Evolutionary conservation across 2,888 invertebrate genomes (phyloP).

Genomic region (Torymus texanus): DNA sequence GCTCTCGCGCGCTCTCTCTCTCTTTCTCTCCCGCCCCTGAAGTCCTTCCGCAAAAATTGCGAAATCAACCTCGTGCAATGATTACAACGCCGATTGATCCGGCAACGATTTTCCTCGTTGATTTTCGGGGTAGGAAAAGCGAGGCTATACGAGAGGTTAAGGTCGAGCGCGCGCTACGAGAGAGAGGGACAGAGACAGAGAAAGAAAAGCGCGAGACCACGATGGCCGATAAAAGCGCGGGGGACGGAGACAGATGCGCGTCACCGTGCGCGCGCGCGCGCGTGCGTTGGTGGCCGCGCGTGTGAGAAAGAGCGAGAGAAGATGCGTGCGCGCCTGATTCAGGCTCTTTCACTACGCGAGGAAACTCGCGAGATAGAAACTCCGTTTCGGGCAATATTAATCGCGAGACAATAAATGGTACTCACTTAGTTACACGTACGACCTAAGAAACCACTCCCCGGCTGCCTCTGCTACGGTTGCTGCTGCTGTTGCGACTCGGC

Average conservation of each 20-base stretch:
- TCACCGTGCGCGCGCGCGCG: neutral
- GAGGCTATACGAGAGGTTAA: constrained; percentile 27
- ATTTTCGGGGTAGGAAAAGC: neutral
- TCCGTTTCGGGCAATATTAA: too few relatives aligned
- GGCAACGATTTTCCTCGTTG: too few relatives aligned
- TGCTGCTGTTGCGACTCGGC: neutral
- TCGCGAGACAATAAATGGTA: neutral
- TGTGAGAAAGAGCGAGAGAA: neutral
- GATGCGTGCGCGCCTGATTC: too few relatives aligned
- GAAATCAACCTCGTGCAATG: too few relatives aligned
- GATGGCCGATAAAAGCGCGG: constrained; percentile 36
- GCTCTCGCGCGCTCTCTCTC: too few relatives aligned
- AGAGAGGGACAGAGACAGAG: neutral
- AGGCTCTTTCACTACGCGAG: neutral
- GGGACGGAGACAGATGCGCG: neutral
- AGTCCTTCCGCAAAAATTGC: too few relatives aligned
- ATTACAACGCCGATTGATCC: too few relatives aligned
- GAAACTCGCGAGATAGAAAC: neutral
- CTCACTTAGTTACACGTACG: constrained; percentile 52
- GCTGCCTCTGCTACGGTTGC: neutral
- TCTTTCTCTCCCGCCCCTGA: too few relatives aligned
- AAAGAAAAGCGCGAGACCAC: constrained; percentile 39
- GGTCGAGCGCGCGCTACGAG: constrained; percentile 20
- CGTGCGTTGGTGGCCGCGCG: neutral
- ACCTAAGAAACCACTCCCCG: constrained; percentile 40